phyloP scores from a whole-genome alignment of 1,140 invertebrate species.

The Diploscapter pachys region DNA sequence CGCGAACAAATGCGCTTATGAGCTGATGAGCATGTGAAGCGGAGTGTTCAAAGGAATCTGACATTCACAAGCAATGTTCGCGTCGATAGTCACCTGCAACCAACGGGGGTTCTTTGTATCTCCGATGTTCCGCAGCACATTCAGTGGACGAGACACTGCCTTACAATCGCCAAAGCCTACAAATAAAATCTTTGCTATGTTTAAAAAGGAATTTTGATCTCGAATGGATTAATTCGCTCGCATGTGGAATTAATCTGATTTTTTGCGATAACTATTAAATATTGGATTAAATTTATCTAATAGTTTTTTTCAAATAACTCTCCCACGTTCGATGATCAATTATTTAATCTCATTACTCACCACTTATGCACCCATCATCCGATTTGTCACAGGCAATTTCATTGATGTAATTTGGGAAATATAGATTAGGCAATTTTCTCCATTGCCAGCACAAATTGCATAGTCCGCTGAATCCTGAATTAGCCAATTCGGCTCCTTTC shows the following conservation, averaged over 20 bases:
- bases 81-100: slow-evolving; percentile 5
- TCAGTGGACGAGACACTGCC: slow-evolving; percentile 5
- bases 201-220: background rate
- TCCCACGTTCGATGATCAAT: too few relatives aligned
- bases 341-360: background rate
- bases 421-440: slow-evolving; percentile 4
- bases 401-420: slow-evolving; percentile 12
- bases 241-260: too few relatives aligned
- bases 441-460: slow-evolving; percentile 17
- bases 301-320: too few relatives aligned
- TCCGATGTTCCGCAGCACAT: slow-evolving; percentile 8
- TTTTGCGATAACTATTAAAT: too few relatives aligned
- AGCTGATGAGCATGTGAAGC: background rate
- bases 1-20: too few relatives aligned
- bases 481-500: background rate
- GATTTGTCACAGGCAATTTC: slow-evolving; percentile 7
- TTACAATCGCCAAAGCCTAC: slow-evolving; percentile 7
- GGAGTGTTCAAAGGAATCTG: slow-evolving; percentile 2
- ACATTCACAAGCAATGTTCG: slow-evolving; percentile 14
- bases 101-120: slow-evolving; percentile 7
- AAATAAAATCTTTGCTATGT: background rate
- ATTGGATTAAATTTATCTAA: too few relatives aligned
- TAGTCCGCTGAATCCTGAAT: background rate
- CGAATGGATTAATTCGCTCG: too few relatives aligned
- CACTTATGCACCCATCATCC: slow-evolving; percentile 3